Evolutionary conservation across 2,888 invertebrate genomes (phyloP).

Genomic region (Beris morrisii): DNA sequence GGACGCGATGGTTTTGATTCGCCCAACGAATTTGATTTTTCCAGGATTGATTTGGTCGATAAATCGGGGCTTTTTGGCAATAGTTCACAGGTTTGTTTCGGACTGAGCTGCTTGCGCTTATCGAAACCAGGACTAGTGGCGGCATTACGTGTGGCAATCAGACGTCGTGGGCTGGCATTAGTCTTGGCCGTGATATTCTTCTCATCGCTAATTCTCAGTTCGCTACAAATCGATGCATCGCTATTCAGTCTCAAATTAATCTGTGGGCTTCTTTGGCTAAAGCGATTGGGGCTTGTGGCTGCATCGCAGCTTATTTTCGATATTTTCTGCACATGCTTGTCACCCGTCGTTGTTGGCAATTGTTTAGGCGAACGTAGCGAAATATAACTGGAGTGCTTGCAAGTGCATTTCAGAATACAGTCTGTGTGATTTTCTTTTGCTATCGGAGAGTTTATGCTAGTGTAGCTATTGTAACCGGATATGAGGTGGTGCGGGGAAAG

Average conservation of each 20-base stretch:
- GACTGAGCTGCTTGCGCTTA: constrained; percentile 53
- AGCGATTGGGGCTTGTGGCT: constrained; percentile 42
- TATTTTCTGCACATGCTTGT: constrained; percentile 32
- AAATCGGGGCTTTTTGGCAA: constrained; percentile 57
- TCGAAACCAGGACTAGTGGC: constrained; percentile 49
- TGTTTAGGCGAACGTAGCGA: constrained; percentile 32
- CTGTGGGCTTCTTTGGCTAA: constrained; percentile 33
- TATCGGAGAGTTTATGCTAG: constrained; percentile 33
- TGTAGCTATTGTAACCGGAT: constrained; percentile 33
- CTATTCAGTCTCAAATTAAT: constrained; percentile 27
- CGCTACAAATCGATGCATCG: constrained; percentile 29
- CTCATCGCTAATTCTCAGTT: constrained; percentile 33
- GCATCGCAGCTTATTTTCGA: constrained; percentile 42
- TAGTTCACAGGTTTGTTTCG: constrained; percentile 62
- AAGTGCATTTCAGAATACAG: constrained; percentile 42
- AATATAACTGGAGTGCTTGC: constrained; percentile 33
- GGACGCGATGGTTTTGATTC: constrained; percentile 46
- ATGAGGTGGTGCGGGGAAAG: constrained; percentile 41
- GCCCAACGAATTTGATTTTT: constrained; percentile 47
- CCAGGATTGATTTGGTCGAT: constrained; percentile 55
- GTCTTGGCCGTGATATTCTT: constrained; percentile 35
- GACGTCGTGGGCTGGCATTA: constrained; percentile 41
- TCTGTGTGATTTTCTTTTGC: constrained; percentile 36
- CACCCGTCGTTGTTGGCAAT: neutral
- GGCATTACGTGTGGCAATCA: constrained; percentile 55